Evolutionary conservation across 1,140 invertebrate species (phyloP).

Genomic region (Drosophila hydei): DNA sequence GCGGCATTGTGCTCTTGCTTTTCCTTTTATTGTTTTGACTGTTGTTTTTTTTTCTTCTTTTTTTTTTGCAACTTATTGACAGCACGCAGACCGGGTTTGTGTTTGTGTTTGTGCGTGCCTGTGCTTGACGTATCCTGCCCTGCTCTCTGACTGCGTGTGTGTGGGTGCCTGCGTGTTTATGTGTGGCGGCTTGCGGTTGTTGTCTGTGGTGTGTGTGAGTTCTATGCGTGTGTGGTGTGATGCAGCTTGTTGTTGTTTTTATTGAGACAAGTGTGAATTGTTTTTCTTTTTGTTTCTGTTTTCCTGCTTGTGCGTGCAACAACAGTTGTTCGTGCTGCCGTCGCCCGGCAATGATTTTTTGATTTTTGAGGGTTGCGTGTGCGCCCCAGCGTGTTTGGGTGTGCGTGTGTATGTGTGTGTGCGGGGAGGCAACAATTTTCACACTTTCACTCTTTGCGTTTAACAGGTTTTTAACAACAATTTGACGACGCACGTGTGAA

Average conservation of each 20-base stretch:
- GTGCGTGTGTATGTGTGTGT: conserved; percentile 13
- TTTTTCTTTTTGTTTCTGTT: conserved; percentile 69
- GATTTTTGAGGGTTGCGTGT: conserved; percentile 71
- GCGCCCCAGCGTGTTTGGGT: conserved; percentile 22
- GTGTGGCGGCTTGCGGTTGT: conserved; percentile 68
- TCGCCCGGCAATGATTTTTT: conserved; percentile 76
- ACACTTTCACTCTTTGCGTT: conserved; percentile 76
- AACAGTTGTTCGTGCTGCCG: conserved; percentile 51
- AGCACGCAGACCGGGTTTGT: conserved; percentile 75
- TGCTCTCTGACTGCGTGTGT: conserved; percentile 33
- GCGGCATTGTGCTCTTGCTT: conserved; percentile 72
- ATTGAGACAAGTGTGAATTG: conserved; percentile 82
- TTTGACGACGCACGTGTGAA: conserved; percentile 41
- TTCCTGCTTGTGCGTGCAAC: conserved; percentile 63
- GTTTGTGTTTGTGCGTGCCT: conserved; percentile 51
- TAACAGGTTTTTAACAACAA: conserved; percentile 70
- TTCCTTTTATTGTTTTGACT: conserved; percentile 54
- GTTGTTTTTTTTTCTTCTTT: conserved; percentile 32
- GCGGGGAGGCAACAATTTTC: conserved; percentile 55
- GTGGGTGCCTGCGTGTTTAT: conserved; percentile 42
- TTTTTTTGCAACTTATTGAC: conserved; percentile 77
- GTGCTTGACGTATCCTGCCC: conserved; percentile 52
- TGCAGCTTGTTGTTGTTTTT: conserved; percentile 74
- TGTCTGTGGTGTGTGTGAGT: conserved; percentile 71
- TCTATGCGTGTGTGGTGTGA: conserved; percentile 26